A percentile compares a stretch with the other conserved stretches of the same genome.
phyloP scores from a whole-genome alignment of 2,113 vertebrate species.

The Canis aureus region DNA sequence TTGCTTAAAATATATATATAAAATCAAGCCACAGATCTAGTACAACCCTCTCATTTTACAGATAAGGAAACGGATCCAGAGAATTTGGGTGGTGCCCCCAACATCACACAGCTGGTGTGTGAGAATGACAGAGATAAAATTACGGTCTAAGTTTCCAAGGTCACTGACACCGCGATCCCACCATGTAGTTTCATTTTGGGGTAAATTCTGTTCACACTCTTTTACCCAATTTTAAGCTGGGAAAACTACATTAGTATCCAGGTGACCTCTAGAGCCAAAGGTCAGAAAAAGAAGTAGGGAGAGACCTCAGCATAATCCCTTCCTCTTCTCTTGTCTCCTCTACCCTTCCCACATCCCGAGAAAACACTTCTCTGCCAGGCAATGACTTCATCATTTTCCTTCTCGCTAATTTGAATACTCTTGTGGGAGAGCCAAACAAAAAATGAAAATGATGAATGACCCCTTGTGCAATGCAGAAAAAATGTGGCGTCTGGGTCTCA shows the following conservation, averaged over 20 bases:
- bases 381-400: conserved; percentile 61
- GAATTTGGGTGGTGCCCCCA: background rate
- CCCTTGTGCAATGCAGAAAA: conserved; percentile 76
- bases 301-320: background rate
- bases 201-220: background rate
- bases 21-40: background rate
- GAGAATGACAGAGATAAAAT: background rate
- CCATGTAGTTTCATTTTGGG: background rate
- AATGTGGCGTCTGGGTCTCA: conserved; percentile 62
- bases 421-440: conserved; percentile 55
- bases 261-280: background rate
- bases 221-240: background rate
- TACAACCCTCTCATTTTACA: background rate
- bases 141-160: background rate
- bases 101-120: background rate
- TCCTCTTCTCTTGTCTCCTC: background rate
- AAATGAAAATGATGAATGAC: conserved; percentile 79
- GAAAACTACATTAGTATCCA: background rate
- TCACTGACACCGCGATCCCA: fast-evolving
- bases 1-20: background rate
- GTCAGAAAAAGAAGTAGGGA: background rate
- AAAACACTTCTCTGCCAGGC: conserved; percentile 31
- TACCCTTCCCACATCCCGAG: background rate
- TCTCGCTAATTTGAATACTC: conserved; percentile 61
- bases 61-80: background rate